Evolutionary conservation across 2,113 vertebrate genomes (phyloP), one percentile per base, ranked within the genome.

Genomic region (Colaptes auratus): DNA sequence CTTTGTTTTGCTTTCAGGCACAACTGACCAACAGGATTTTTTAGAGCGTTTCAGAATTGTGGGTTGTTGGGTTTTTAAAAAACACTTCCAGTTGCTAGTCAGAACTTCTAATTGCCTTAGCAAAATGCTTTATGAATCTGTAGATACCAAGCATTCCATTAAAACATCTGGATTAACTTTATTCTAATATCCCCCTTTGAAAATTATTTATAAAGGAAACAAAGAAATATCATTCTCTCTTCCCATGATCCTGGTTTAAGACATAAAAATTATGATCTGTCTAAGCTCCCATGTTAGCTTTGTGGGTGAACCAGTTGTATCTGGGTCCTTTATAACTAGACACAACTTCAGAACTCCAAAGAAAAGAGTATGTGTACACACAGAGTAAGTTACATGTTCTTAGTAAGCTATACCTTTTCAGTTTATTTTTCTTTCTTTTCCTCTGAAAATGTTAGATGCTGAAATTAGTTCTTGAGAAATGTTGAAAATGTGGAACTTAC

Each of bases 321-420:
- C 14, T 56, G 50, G 3, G 48, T 78, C 31, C 53, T 81, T 67
- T 65, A 56, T 83, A 92, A 74, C 12, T 20, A 19, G 3, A 15
- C 55, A 6, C 8, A 48, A 10, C 8, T 83, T 83, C 39, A 89
- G 39, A 88, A 88, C 72, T 67, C 86, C 4, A 36, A 24, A 52
- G 50, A 44, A 84, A 63, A 58, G 1, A 9, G 3, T 20, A 2
- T 35, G 15, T 44, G 30, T 2, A 0, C 4, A 4, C 15, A 12
- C 5, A 10, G 12, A 3, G 0, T 9, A 55, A 33, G 12, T 46
- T 83, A 10, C 15, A 18, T 2, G 0, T 33, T 94, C 77, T 48
- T 56, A 46, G 4, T 67, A 77, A 78, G 28, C 65, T 39, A 1
- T 27, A 20, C 10, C 4, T 76, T 84, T 80, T 39, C 3, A 27